A percentile compares a stretch with the other conserved stretches of the same genome.
Evolutionary conservation across 2,797 vertebrate genomes (phyloP).

Genomic region (Sphaeramia orbicularis): DNA sequence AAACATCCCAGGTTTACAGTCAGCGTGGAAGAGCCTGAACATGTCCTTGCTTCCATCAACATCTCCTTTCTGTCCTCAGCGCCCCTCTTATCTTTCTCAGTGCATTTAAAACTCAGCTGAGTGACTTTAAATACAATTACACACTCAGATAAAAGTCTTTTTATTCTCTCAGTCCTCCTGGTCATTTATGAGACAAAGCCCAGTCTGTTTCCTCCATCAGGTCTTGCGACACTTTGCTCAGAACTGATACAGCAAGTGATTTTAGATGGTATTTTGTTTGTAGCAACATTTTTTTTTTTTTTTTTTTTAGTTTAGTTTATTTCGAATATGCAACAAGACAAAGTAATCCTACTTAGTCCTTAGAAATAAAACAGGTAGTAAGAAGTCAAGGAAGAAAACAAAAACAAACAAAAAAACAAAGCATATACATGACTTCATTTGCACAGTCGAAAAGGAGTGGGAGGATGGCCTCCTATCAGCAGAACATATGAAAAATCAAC

Average conservation of each 20-base stretch:
- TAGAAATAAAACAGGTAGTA: too few relatives aligned
- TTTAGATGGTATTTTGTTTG: background rate
- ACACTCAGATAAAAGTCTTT: conserved; percentile 1
- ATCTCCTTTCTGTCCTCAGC: background rate
- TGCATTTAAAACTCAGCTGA: background rate
- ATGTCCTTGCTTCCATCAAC: background rate
- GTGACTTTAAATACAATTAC: background rate
- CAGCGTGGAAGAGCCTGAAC: conserved; percentile 23
- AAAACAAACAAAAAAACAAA: too few relatives aligned
- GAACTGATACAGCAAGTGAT: background rate
- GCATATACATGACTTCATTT: too few relatives aligned
- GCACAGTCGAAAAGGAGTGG: too few relatives aligned
- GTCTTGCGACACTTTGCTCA: background rate
- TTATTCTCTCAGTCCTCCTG: background rate
- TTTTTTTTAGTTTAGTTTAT: too few relatives aligned
- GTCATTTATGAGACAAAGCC: background rate
- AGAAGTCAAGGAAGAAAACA: too few relatives aligned
- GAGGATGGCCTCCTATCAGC: too few relatives aligned
- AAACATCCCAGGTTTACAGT: conserved; percentile 12
- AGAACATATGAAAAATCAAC: too few relatives aligned
- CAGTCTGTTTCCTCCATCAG: background rate
- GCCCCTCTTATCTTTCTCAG: background rate
- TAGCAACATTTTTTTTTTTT: too few relatives aligned
- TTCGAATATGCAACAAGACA: too few relatives aligned
- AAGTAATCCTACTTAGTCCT: too few relatives aligned